Base-by-base conservation (phyloP, 2,888 invertebrate genomes). In the Neria commutata region DNA sequence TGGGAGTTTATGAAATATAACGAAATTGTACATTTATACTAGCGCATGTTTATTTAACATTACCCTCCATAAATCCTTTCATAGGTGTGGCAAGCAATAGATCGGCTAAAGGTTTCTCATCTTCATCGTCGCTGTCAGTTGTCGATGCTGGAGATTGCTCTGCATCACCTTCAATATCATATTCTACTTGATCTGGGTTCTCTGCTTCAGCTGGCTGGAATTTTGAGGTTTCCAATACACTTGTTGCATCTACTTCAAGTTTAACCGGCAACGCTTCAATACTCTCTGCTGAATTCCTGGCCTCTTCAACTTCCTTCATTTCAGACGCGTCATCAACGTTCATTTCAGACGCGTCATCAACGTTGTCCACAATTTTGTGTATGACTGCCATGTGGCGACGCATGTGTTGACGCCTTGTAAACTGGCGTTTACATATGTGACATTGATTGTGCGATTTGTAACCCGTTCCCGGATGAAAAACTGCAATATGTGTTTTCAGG, bases 381-480 rank as follows among this genome's bases (percentile, higher is more conserved):
- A 81, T 53, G 16, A 46, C 76, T 1, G 73, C 64, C 64, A 81
- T 69, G 61, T 84, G 84, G 5, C 83, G 71, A 49, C 75, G 79
- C 34, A 83, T 65, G 66, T 83, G 81, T 56, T 80, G 78, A 2
- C 74, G 68, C 2, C 82, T 69, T 3, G 76, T 72, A 67, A 83
- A 84, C n/a, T 77, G 75, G 62, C 82, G 83, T 19, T 75, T 70
- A 64, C 84, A 84, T 4, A 78, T 67, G 49, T 68, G 69, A 61
- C 84, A 84, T 25, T 68, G 61, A 26, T 64, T 60, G 11, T 60
- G 54, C 3, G 55, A 53, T 2, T 26, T 56, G 8, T 61, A 62
- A 17, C 60, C 61, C 10, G 57, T 23, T 29, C 66, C 67, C 1
- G 69, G 66, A 62, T 72, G 72, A 21, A 24, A 54, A 2, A 56